phyloP scores from a whole-genome alignment of 1,140 invertebrate species.

The Mylabris phalerata region DNA sequence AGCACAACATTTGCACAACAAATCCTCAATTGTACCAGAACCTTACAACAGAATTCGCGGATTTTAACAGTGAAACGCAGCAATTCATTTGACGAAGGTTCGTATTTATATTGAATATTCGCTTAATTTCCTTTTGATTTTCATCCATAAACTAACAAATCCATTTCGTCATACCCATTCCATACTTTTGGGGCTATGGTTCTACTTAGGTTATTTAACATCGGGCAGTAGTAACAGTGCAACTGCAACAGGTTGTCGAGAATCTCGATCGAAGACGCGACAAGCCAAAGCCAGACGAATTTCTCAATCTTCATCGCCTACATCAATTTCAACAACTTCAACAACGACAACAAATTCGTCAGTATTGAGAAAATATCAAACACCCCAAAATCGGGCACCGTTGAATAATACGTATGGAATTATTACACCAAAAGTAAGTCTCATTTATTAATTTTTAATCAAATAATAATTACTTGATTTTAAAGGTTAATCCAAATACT shows the following conservation, averaged over 20 bases:
- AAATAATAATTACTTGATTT: neutral
- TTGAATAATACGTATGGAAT: conserved; percentile 7
- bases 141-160: neutral
- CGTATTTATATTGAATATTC: neutral
- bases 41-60: neutral
- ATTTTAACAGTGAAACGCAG: neutral
- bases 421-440: conserved; percentile 24
- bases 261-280: neutral
- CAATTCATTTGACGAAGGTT: conserved; percentile 6
- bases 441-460: neutral
- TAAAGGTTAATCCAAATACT: conserved; percentile 50
- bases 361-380: conserved; percentile 4
- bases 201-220: conserved; percentile 5
- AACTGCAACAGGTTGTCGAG: conserved; percentile 1
- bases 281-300: neutral
- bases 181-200: conserved; percentile 2
- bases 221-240: conserved; percentile 5
- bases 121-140: too few species aligned
- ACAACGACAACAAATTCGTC: neutral
- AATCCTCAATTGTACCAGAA: neutral
- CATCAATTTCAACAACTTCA: too few species aligned
- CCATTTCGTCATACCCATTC: neutral
- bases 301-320: neutral
- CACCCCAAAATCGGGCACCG: conserved; percentile 8
- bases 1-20: neutral